Evolutionary conservation across 30 jellyfish, hydroid and myxozoan genomes (phyloP), one percentile per base, ranked within the genome.

Genomic region (Aurelia coerulea): DNA sequence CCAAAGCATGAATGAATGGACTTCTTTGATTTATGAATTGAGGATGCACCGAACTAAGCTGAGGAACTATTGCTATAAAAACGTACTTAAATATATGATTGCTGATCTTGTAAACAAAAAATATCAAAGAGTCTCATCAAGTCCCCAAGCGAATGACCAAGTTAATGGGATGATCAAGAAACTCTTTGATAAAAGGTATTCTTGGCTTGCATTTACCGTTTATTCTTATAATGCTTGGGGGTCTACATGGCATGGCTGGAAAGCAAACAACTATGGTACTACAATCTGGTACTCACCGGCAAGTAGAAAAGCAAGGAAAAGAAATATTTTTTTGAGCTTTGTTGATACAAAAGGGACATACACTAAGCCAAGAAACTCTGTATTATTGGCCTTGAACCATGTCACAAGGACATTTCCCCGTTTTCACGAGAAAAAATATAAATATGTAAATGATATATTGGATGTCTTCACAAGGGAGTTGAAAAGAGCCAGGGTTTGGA

Each of bases 291-390:
- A 33, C 60, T 56, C 65, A 68, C 92, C 92, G n/a, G 46, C 37
- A n/a, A 62, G 29, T 32, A 68, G 60, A 32, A 18, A 83, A 15
- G 62, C 60, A 60, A 58, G 92, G 59, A 83, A 35, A 67, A 54
- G 92, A 68, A 72, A 33, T 23, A 59, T 83, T 53, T 37, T 83
- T 10, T 72, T 72, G 7, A 74, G 72, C 3, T 31, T 68, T 18
- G 65, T 62, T 58, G 92, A 83, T 51, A 69, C 51, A 34, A 51
- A 58, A 39, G 92, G 92, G 15, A 33, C 92, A 12, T 83, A 83
- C 56, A 46, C 56, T 9, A 46, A 46, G 0, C 56, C 56, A 9
- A 46, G 56, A 46, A 46, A 46, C 56, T 46, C 56, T 9, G 56
- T 46, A 46, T 46, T 9, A 14, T 46, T 7, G 11, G 14, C 56